Percentiles rank a stretch among this genome's conserved stretches.
These are phyloP conservation scores for Cyprinella venusta DNA, from an alignment of 2,797 vertebrate genomes.

Conservation along the genomic window DNA sequence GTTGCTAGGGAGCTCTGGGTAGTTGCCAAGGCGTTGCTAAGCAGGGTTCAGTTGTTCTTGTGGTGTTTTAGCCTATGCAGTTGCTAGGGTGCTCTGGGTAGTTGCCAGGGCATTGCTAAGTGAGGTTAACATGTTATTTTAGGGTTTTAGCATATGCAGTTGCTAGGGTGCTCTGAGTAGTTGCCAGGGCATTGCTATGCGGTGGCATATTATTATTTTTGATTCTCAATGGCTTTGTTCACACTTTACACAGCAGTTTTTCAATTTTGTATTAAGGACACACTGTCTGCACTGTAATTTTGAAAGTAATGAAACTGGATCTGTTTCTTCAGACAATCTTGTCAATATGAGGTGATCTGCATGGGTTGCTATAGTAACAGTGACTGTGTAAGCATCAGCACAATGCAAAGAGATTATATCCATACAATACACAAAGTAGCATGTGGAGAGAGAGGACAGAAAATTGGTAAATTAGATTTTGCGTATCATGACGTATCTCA, in stretches of 20 bases:
- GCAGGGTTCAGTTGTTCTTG: no score
- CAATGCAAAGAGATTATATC: background rate
- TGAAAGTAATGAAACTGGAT: background rate
- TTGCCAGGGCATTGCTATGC: background rate
- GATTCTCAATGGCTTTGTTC: background rate
- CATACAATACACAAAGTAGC: background rate
- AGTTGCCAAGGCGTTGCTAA: no score
- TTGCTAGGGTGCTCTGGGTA: no score
- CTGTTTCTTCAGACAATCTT: background rate
- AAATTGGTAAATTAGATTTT: background rate
- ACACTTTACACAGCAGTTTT: background rate
- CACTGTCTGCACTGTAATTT: background rate
- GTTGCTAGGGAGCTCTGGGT: no score
- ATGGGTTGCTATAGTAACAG: background rate
- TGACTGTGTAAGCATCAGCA: background rate
- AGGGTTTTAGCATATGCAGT: no score
- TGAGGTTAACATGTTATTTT: no score
- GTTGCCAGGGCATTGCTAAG: background rate
- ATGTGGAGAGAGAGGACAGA: background rate
- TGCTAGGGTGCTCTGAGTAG: background rate
- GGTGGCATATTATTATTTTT: background rate
- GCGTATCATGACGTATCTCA: background rate
- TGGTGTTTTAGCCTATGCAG: no score
- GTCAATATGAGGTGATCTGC: background rate
- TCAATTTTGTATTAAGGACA: background rate